Base-by-base conservation (phyloP, 2,113 vertebrate species). In the Phrynosoma platyrhinos region DNA sequence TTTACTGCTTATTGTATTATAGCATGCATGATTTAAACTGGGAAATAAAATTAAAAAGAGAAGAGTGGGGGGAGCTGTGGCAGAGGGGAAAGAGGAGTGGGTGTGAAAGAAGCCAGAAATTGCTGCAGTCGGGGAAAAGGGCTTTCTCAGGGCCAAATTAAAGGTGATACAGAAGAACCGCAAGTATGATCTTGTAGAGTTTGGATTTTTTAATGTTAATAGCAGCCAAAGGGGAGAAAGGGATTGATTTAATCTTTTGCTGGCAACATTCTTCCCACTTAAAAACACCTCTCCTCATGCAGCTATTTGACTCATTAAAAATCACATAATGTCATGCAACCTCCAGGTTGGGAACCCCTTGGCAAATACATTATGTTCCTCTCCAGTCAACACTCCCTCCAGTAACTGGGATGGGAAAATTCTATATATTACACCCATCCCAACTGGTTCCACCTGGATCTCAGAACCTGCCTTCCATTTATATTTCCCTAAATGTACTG, bases 1-100 rank as follows among this genome's bases (percentile, higher is more conserved):
- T 97, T 97, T 97, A 97, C 97, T 97, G 97, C 97, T 97, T 97
- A 97, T 97, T 97, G 97, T 97, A 97, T 97, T 97, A 97, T 91
- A 96, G 95, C 16, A 93, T 96, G 96, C 96, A 97, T 97, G 97
- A 97, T 97, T 97, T 97, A 97, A 97, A 97, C 96, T 90, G 95
- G 95, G 97, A 96, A 97, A 97, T 97, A 97, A 97, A 97, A 94
- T 95, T 93, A 87, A 23, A 83, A 75, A 87, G 90, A 91, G 79
- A 89, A 58, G 83, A 27, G 87, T 78, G 9, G 83, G 76, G 79
- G 87, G 81, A 83, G 80, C 77, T 88, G 72, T 88, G 95, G 94
- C 87, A 79, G 90, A 64, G 42, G 62, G 74, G 78, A 64, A 88
- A 93, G 91, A 92, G 84, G 95, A 95, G 93, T 94, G 89, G 91